Base-by-base conservation (phyloP, 1,140 invertebrate species). In the Mamestra configurata region DNA sequence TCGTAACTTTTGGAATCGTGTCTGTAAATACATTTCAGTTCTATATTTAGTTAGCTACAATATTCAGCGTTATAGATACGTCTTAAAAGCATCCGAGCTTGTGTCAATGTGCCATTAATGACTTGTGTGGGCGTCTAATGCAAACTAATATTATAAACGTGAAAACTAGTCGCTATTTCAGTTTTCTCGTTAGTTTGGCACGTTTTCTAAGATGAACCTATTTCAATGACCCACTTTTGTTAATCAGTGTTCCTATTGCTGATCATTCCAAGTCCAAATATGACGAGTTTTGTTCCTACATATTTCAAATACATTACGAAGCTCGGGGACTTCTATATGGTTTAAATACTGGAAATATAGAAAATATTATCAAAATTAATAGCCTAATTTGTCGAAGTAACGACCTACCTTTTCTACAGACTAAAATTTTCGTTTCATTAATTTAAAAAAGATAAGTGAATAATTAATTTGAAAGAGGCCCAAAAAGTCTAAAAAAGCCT, bases 371-470 rank as follows among this genome's bases (percentile, higher is more conserved):
- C 68, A 53, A 31, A 71, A 71, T 53, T 71, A 18, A 53, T 71
- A 71, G 46, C 27, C 37, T 53, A 71, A 71, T 71, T 71, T 71
- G 68, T 71, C 43, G 68, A 71, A 18, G 27, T 53, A 71, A 71
- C 46, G 27, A 71, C 64, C 37, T 68, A 68, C 64, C 18, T 68
- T 68, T 68, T 46, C 37, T 46, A 46, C 64, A 46, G 64, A 43
- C 64, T 22, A 8, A 24, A 46, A 68, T 68, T 68, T 71, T 71
- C 22, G 27, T 53, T 53, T 24, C 31, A 57, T 57, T 66, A 57
- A 73, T 57, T 70, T 70, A 70, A 70, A n/a, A 73, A 57, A 73
- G 49, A 57, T 35, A 57, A 40, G 31, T 73, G 71, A 57, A 57
- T 73, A 40, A 72, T 55, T 35, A 72, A 51, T 70, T 66, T 11